These are phyloP conservation scores for Pygmarrhopalites habei DNA, from an alignment of 1,140 invertebrate species.

Conservation along the genomic window DNA sequence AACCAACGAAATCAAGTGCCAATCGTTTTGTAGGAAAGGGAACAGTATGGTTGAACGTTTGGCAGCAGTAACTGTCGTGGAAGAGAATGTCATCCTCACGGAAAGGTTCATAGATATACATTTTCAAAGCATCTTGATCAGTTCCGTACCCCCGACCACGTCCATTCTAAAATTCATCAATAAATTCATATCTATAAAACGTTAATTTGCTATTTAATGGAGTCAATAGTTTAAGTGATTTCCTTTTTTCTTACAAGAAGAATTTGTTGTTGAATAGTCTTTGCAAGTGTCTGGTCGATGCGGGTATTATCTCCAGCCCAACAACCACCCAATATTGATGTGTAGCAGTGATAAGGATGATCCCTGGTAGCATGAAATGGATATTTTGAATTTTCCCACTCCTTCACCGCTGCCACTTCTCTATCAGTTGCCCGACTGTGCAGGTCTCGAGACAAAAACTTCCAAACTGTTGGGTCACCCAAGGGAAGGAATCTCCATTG, in stretches of 20 bases:
- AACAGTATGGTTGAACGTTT: background rate
- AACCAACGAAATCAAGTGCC: too few species aligned
- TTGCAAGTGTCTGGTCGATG: background rate
- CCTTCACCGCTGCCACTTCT: slow-evolving; percentile 34
- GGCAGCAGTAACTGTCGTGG: slow-evolving; percentile 24
- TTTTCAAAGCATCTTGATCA: slow-evolving; percentile 7
- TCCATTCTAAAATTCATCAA: background rate
- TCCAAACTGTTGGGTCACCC: slow-evolving; percentile 33
- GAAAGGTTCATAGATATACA: background rate
- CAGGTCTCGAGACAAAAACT: slow-evolving; percentile 33
- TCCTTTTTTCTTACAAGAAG: too few species aligned
- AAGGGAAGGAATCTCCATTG: slow-evolving; percentile 39
- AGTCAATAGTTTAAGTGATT: background rate
- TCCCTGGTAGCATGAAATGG: slow-evolving; percentile 40
- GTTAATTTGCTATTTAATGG: background rate
- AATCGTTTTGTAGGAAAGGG: slow-evolving; percentile 14
- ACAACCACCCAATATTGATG: slow-evolving; percentile 5
- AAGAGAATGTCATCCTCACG: slow-evolving; percentile 4
- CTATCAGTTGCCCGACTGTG: slow-evolving; percentile 28
- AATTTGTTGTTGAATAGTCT: background rate
- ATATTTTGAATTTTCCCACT: slow-evolving; percentile 36
- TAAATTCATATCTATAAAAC: background rate
- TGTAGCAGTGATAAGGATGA: slow-evolving; percentile 24
- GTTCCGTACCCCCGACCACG: background rate
- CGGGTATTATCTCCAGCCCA: slow-evolving; percentile 7